Evolutionary conservation across 35 echinoderm and acorn worm genomes (phyloP), one percentile per base, ranked within the genome.

Genomic region (Acanthaster planci): DNA sequence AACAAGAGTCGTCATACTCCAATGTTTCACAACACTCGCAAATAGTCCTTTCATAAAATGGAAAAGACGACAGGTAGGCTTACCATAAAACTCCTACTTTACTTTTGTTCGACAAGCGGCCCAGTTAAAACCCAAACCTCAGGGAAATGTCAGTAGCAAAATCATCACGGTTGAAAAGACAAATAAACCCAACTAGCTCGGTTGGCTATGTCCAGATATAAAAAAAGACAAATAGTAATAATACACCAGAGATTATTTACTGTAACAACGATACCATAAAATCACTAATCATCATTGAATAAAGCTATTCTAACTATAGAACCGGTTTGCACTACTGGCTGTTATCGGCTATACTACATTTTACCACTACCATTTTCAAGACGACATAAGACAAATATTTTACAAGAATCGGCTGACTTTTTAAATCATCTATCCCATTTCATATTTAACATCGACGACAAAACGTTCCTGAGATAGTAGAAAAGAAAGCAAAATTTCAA

Each of bases 381-480:
- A 72, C 23, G 64, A 31, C 64, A 14, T 27, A 31, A 12, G 64
- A 72, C 34, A 72, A 60, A 72, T 72, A 72, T 36, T 72, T 72
- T 72, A 10, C 22, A 23, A 26, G 26, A 9, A 31, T 72, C 64
- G 34, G 34, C 23, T 27, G 23, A 26, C 30, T 72, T 72, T 72
- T 72, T 72, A 72, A 72, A 72, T 72, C 34, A 72, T 31, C 64
- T 10, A 72, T 72, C 34, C 23, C 64, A 72, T 72, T 26, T 31
- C 14, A 72, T 26, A 23, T 72, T 72, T 72, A 23, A 31, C 64
- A 72, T 26, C 64, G 64, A 72, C 64, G 34, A 72, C 64, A 72
- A 31, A 72, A 72, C 22, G 64, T 72, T 72, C 64, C 64, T 72
- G 64, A 72, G 64, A 72, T 72, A 72, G 64, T 72, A 72, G 64